Base-by-base conservation (phyloP, 1,140 invertebrate genomes). In the Drosophila tristis region DNA sequence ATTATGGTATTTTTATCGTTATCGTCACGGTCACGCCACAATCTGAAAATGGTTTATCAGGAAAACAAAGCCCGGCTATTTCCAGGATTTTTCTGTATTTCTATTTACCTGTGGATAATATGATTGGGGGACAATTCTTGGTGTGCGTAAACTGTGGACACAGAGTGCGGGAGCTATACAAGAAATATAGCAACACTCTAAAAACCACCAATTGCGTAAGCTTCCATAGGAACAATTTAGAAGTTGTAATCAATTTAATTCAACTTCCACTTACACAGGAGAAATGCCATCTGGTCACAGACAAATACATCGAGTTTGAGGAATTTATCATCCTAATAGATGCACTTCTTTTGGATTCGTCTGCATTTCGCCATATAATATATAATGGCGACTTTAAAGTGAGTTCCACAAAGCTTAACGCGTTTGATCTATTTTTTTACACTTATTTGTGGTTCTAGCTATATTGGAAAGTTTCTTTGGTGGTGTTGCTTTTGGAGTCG, bases 291-390 rank as follows among this genome's bases (percentile, higher is more conserved):
- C 92, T 94, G 63, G 90, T 96, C 23, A 96, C 96, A 13, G 97
- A 98, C 82, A 97, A 97, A 90, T 98, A 98, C 77, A 95, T 98
- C 59, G 97, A 98, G 92, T 97, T 96, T 92, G 97, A 98, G 89
- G 93, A 95, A 23, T 95, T 97, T 5, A 95, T 97, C 71, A 95
- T 98, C 0, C 94, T 97, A 64, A 95, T 98, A 70, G 97, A 98
- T 92, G 92, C 97, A 5, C 93, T 98, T 8, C 87, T 98, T 7
- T 93, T 98, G 50, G 96, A 96, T 48, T 94, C 94, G 57, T 93
- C 95, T 65, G 97, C 97, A 1, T 97, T 97, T 85, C 93, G 97
- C 45, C 97, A 98, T 93, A 93, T 98, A 42, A 93, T 98, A 4
- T 95, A 95, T 58, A 98, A 98, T 87, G 94, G 94, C 11, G 92